phyloP scores from a whole-genome alignment of 2,113 vertebrate genomes.

The Miniopterus natalensis region DNA sequence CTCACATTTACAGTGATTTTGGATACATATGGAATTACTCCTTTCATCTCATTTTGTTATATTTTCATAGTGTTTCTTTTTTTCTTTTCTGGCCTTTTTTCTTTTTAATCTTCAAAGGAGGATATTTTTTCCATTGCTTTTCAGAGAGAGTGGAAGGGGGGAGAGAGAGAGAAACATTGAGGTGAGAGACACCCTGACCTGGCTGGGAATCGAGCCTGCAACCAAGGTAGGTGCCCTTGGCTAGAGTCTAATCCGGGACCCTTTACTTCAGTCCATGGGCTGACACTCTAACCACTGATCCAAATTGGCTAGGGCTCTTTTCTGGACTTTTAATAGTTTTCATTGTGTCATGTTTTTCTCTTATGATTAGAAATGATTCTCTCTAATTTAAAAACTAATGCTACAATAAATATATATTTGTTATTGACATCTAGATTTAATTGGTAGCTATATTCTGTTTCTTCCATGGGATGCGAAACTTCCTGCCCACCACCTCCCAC shows the following conservation, averaged over 20 bases:
- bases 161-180: too few relatives aligned
- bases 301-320: not conserved
- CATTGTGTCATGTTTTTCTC: not conserved
- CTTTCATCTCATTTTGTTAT: not conserved
- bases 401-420: not conserved
- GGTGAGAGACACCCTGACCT: too few relatives aligned
- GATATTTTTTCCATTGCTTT: too few relatives aligned
- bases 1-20: slow-evolving; percentile 29
- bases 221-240: too few relatives aligned
- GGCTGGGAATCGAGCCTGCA: too few relatives aligned
- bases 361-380: not conserved
- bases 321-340: not conserved
- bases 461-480: not conserved
- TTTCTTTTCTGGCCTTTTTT: not conserved
- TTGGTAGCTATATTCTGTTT: not conserved
- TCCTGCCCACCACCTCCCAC: not conserved
- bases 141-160: too few relatives aligned
- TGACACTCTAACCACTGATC: too few relatives aligned
- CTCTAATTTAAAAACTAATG: not conserved
- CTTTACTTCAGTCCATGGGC: too few relatives aligned
- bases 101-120: too few relatives aligned
- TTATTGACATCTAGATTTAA: not conserved
- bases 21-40: not conserved
- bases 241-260: too few relatives aligned
- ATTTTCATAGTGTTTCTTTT: not conserved